Base-by-base conservation (phyloP, 2,113 vertebrate species). In the Taxidea taxus region DNA sequence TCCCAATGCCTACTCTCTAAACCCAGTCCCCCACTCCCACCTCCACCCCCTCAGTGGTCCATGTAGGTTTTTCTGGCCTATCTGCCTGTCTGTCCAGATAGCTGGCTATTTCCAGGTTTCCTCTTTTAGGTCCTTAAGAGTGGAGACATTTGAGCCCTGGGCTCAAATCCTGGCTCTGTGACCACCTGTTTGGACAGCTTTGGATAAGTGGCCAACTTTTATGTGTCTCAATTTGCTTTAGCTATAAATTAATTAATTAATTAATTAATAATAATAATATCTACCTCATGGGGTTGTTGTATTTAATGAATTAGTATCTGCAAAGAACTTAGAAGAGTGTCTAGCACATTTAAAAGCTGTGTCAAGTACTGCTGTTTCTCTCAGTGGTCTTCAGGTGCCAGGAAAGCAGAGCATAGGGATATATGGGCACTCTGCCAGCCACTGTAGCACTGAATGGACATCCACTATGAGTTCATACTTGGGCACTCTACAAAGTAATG, bases 51-150 rank as follows among this genome's bases (percentile, higher is more conserved):
- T 1, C 37, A 29, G 1, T 3, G 68, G 70, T 75, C 39, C 84
- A 58, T 29, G 1, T 25, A 37, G 77, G 15, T 39, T 47, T 90
- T 56, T 2, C 16, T n/a, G 77, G 47, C 29, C 18, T 87, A 51
- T 23, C 29, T 23, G 12, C 37, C 29, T 72, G 3, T 37, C 25
- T 86, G 44, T 72, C 31, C 18, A 60, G 54, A 39, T 39, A 87
- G 29, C 11, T 75, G 44, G 29, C 62, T 51, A 31, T 74, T 60
- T 66, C 66, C 39, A 37, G 77, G 27, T 54, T 92, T 49, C 37
- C 39, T 91, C n/a, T 95, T 91, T 77, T 80, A 39, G 90, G 42
- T 68, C 54, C 84, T 49, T 88, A 95, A 87, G 54, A 83, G 34
- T 68, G 70, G 47, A 68, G 44, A 84, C 7, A 6, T 39, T 84